Evolutionary conservation across 2,797 vertebrate species (phyloP).

Genomic region (Arnoldichthys spilopterus): DNA sequence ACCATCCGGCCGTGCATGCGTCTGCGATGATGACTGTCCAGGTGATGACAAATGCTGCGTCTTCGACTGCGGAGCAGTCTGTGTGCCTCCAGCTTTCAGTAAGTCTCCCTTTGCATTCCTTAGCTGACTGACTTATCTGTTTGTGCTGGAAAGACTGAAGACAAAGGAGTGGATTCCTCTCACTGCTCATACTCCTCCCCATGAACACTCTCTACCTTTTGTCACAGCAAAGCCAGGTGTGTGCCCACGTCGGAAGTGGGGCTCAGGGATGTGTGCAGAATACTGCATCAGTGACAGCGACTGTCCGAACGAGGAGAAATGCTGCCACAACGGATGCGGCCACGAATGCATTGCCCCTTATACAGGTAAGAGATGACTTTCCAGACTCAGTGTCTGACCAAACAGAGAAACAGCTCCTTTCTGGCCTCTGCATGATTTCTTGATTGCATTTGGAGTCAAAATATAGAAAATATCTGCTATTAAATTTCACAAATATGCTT

Average conservation of each 20-base stretch:
- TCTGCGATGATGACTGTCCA: constrained; percentile 70
- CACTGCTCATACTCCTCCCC: too few relatives aligned
- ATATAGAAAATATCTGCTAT: too few relatives aligned
- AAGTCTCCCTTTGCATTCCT: constrained; percentile 28
- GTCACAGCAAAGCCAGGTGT: constrained; percentile 72
- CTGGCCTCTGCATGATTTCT: too few relatives aligned
- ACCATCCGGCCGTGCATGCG: constrained; percentile 68
- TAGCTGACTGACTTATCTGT: neutral
- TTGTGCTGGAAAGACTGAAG: neutral
- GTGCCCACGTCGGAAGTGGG: constrained; percentile 68
- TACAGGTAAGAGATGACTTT: constrained; percentile 62
- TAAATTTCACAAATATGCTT: too few relatives aligned
- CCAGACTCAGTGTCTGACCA: neutral
- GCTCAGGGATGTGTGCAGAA: constrained; percentile 66
- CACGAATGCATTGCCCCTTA: constrained; percentile 69
- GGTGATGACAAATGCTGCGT: constrained; percentile 70
- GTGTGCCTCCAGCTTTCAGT: constrained; percentile 73
- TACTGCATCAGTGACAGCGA: constrained; percentile 71
- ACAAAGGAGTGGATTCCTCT: neutral
- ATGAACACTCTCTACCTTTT: neutral
- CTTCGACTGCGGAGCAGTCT: constrained; percentile 70
- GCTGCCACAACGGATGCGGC: constrained; percentile 80
- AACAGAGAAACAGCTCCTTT: neutral
- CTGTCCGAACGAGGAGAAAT: constrained; percentile 72
- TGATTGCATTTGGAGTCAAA: too few relatives aligned